These are phyloP conservation scores for Zoanthus solanderi DNA, from an alignment of 92 coral and sea anemone species.

Conservation along the genomic window DNA sequence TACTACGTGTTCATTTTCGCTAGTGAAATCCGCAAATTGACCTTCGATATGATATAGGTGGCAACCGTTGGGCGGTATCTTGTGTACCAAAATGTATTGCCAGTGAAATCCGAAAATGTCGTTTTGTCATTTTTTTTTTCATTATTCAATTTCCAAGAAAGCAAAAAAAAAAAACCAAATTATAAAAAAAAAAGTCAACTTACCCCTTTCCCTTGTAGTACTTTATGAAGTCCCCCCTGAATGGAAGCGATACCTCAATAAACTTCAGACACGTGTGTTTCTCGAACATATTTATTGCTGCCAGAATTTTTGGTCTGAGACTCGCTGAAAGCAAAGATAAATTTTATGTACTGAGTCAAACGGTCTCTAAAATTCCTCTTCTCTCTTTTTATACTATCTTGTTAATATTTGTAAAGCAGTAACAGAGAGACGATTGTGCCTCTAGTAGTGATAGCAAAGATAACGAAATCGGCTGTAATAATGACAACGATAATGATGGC, in stretches of 20 bases:
- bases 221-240: constrained; percentile 26
- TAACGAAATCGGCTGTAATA: no score
- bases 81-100: no score
- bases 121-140: no score
- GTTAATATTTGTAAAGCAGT: background rate
- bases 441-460: background rate
- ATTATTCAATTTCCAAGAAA: background rate
- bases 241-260: constrained; percentile 12
- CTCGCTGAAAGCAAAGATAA: constrained; percentile 5
- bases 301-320: constrained; percentile 13
- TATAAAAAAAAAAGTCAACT: background rate
- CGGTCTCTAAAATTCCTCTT: no score
- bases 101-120: no score
- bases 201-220: constrained; percentile 26
- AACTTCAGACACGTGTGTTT: constrained; percentile 41
- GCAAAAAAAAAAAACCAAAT: background rate
- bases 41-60: no score
- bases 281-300: constrained; percentile 26
- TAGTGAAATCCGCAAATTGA: no score
- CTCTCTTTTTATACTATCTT: no score
- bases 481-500: no score
- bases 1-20: no score
- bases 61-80: no score
- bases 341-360: background rate
- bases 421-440: background rate